Evolutionary conservation across 1,140 invertebrate genomes (phyloP), one percentile per base, ranked within the genome.

Genomic region (Orussus abietinus): DNA sequence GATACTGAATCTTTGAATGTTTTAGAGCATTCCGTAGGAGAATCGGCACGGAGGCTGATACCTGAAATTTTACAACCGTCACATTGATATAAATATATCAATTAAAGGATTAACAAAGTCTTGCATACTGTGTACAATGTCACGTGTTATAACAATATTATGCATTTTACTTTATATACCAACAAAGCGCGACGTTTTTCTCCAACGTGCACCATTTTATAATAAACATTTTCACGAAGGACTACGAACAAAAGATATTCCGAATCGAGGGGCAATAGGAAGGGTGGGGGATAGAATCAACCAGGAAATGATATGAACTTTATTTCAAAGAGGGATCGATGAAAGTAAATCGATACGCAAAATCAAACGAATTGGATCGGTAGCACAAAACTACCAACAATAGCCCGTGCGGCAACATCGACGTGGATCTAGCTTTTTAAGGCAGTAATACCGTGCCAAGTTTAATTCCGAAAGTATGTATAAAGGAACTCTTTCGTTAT

Each of bases 61-160:
- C 19, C 25, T 41, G 32, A 41, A 46, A 21, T 50, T 51, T 56
- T 47, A 43, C 46, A 57, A 39, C 49, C 55, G 49, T 55, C 51
- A 53, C 45, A 56, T 61, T 40, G 51, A 62, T 57, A 48, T 59
- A 55, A 52, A n/a, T n/a, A n/a, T 47, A 45, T 55, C 49, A 45
- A 36, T 53, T 49, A 47, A 58, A 38, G 25, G 36, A 49, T n/a
- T n/a, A n/a, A 46, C 45, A 44, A 15, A 28, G 7, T 53, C 17
- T 42, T 47, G 48, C 51, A 63, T 55, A 56, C 50, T 55, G 55
- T 64, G 58, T 69, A 68, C 45, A 59, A 66, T 64, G 63, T 42
- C 42, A 63, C 44, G 40, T 62, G 55, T 52, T 54, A 60, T 59
- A 25, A 6, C 38, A 55, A 55, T 60, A 62, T 51, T 55, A 55